A percentile compares a stretch with the other conserved stretches of the same genome.
These are phyloP conservation scores for Aleiodes testaceus DNA, from an alignment of 2,888 invertebrate genomes.

Conservation along the genomic window DNA sequence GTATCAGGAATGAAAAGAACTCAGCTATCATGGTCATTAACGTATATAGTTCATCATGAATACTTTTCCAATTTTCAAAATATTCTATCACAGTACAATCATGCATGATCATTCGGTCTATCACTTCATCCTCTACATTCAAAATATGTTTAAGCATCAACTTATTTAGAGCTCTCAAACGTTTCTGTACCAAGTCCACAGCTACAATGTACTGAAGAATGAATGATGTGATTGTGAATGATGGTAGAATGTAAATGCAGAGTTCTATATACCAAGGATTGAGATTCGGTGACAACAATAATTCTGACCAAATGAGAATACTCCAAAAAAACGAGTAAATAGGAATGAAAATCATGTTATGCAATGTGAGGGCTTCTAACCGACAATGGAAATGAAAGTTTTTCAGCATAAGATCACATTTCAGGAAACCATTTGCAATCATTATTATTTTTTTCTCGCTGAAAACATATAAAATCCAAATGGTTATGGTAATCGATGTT, in stretches of 20 bases:
- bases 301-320: not conserved
- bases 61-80: constrained; percentile 3
- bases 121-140: no score
- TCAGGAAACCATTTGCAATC: not conserved
- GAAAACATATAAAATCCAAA: not conserved
- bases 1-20: not conserved
- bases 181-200: not conserved
- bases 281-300: not conserved
- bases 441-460: not conserved
- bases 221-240: not conserved
- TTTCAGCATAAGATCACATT: not conserved
- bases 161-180: not conserved
- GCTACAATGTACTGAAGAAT: not conserved
- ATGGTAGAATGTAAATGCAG: not conserved
- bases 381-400: not conserved
- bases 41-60: not conserved
- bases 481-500: not conserved
- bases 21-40: not conserved
- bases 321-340: not conserved
- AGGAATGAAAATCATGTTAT: not conserved
- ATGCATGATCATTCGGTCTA: not conserved
- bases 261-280: not conserved
- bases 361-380: no score
- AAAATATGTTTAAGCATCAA: not conserved
- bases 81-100: not conserved